phyloP scores from a whole-genome alignment of 2,797 vertebrate genomes.

The Neostethus bicornis region DNA sequence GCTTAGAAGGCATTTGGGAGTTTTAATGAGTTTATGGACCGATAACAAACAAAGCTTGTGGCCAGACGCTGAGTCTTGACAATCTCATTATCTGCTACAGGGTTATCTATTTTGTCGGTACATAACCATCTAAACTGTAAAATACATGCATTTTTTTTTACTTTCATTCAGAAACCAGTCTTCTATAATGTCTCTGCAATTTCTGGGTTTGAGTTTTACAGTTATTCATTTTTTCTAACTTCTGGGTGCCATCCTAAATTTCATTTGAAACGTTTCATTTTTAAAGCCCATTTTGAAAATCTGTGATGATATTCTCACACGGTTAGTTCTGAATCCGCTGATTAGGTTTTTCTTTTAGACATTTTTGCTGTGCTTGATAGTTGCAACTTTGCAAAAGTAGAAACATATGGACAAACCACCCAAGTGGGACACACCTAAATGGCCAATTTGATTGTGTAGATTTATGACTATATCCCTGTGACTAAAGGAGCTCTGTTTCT shows the following conservation, averaged over 20 bases:
- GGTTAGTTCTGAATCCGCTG: constrained; percentile 14
- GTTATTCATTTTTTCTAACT: background rate
- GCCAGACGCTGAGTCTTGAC: constrained; percentile 1
- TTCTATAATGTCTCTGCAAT: background rate
- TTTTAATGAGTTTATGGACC: constrained; percentile 5
- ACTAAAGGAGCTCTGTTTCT: constrained; percentile 25
- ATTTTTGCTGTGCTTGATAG: constrained; percentile 23
- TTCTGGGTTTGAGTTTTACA: background rate
- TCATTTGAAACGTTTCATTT: background rate
- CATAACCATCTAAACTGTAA: background rate
- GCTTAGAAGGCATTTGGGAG: background rate
- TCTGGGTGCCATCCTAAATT: background rate
- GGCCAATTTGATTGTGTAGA: constrained; percentile 41
- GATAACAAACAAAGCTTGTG: constrained; percentile 2
- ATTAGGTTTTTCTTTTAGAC: constrained; percentile 25
- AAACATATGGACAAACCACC: constrained; percentile 41
- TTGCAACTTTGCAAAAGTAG: constrained; percentile 27
- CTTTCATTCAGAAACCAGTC: background rate
- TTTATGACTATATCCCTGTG: constrained; percentile 35
- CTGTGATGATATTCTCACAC: constrained; percentile 7
- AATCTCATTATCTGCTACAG: constrained; percentile 3
- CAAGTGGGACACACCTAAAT: constrained; percentile 26
- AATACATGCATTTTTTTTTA: background rate
- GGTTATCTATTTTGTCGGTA: background rate
- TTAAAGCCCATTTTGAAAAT: background rate